phyloP scores from a whole-genome alignment of 2,797 vertebrate genomes.

The Odontamblyopus rebecca region DNA sequence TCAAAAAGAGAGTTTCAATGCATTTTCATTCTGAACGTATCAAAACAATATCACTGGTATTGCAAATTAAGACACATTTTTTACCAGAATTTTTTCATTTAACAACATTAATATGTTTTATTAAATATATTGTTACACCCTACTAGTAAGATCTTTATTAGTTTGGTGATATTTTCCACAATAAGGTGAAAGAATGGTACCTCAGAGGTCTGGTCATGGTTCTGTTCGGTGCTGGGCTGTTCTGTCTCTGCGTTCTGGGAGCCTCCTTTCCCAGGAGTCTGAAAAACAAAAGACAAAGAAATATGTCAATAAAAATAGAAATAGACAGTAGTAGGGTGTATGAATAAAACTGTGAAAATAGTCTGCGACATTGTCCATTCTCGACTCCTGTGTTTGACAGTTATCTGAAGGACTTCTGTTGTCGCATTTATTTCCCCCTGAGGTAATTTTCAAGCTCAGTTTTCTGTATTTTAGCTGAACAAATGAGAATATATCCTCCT shows the following conservation, averaged over 20 bases:
- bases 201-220: conserved; percentile 94
- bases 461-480: too few relatives aligned
- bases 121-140: not conserved
- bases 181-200: conserved; percentile 67
- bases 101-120: not conserved
- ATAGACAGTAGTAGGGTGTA: not conserved
- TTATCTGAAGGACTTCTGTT: too few relatives aligned
- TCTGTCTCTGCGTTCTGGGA: conserved; percentile 93
- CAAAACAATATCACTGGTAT: too few relatives aligned
- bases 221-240: conserved; percentile 88
- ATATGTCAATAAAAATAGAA: not conserved
- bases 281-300: conserved; percentile 14
- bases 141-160: not conserved
- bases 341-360: too few relatives aligned
- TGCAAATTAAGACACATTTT: too few relatives aligned
- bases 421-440: too few relatives aligned
- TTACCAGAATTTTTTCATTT: not conserved
- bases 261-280: conserved; percentile 97
- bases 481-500: too few relatives aligned
- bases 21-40: too few relatives aligned
- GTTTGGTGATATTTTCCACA: not conserved
- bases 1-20: too few relatives aligned
- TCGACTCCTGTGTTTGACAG: too few relatives aligned
- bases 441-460: too few relatives aligned
- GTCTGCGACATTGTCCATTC: too few relatives aligned